Evolutionary conservation across 2,888 invertebrate species (phyloP).

Genomic region (Perizoma flavofasciatum): DNA sequence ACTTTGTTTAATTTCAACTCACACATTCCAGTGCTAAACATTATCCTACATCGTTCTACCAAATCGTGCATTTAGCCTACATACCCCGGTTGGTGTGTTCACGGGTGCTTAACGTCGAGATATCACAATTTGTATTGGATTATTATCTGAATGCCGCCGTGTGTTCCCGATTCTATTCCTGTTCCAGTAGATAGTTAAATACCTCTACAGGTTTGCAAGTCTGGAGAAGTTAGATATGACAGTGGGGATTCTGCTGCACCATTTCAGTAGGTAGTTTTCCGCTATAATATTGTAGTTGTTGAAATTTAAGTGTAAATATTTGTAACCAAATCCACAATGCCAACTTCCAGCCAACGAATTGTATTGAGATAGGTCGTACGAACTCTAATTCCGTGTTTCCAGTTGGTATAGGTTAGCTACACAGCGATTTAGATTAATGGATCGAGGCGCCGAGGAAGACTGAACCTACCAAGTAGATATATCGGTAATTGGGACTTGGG

Average conservation of each 20-base stretch:
- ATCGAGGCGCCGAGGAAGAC: neutral
- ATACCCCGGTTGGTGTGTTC: constrained; percentile 13
- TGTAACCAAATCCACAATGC: too few relatives aligned
- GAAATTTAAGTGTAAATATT: too few relatives aligned
- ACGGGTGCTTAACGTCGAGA: constrained; percentile 9
- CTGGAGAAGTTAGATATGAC: too few relatives aligned
- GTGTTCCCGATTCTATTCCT: constrained; percentile 15
- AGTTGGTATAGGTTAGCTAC: constrained; percentile 3
- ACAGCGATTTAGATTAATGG: constrained; percentile 19
- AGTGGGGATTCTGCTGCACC: too few relatives aligned
- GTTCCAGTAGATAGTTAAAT: constrained; percentile 1
- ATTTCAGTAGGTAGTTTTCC: too few relatives aligned
- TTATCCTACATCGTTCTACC: constrained; percentile 9
- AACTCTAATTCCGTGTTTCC: neutral
- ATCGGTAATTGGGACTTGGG: neutral
- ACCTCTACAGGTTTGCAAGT: too few relatives aligned
- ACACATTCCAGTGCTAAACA: constrained; percentile 7
- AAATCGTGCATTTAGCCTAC: constrained; percentile 23
- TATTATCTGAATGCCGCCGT: constrained; percentile 7
- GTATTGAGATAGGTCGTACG: constrained; percentile 1
- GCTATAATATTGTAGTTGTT: too few relatives aligned
- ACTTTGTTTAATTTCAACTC: constrained; percentile 1
- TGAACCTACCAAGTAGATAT: too few relatives aligned
- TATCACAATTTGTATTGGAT: constrained; percentile 13
- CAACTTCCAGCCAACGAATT: too few relatives aligned